Evolutionary conservation across 1,140 invertebrate genomes (phyloP), one percentile per base, ranked within the genome.

Genomic region (Drosophila guanche): DNA sequence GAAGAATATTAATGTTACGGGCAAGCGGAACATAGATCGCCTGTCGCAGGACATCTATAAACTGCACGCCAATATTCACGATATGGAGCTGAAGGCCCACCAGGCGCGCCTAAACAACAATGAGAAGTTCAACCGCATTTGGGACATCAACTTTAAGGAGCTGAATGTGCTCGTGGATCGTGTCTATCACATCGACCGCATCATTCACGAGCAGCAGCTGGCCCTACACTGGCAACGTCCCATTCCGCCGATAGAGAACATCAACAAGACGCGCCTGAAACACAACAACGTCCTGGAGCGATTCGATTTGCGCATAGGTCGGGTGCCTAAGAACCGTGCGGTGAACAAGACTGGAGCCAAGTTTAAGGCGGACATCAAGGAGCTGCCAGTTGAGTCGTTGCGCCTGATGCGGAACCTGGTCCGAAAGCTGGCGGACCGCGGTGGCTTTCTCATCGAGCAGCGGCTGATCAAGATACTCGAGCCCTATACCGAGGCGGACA

Each of bases 161-260:
- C 93, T 93, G 1, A 93, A 93, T 48, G 85, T 93, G 8, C 76
- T 95, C 4, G 67, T 95, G 0, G 76, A 93, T 3, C 93, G 94
- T 88, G 94, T 95, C 73, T 89, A 95, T 23, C 91, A 92, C 6
- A 94, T 93, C 2, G 95, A 96, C 91, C 92, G 92, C 90, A 92
- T 94, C 48, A 92, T 96, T 37, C 92, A 95, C 73, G 94, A 96
- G 77, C 93, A 96, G 75, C 94, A 95, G 76, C 92, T 97, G 47
- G 94, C 94, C 1, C 68, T 95, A 10, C 79, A 92, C 4, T 96
- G 95, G 94, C 63, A 89, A 14, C 57, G 74, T 22, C 93, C 94
- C 0, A 89, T 93, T 27, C 78, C 89, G 0, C 23, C 77, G 5
- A 71, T 84, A 7, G 55, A 47, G 1, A 76, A 89, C 23, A 89